Percentiles rank a stretch among this genome's conserved stretches.
phyloP scores from a whole-genome alignment of 2,888 invertebrate species.

The Apamea anceps region DNA sequence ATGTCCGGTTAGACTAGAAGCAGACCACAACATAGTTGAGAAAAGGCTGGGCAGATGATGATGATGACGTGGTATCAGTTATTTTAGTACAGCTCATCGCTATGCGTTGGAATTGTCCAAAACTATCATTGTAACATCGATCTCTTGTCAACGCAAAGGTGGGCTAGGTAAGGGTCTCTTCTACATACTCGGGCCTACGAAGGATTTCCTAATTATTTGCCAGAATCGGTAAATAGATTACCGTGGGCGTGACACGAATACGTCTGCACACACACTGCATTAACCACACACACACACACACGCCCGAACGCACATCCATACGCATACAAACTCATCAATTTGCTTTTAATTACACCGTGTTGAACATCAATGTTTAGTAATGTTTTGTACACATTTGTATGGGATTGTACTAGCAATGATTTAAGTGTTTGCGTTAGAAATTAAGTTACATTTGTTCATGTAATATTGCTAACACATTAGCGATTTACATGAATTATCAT shows the following conservation, averaged over 20 bases:
- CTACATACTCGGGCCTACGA: constrained; percentile 55
- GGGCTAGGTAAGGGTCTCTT: constrained; percentile 28
- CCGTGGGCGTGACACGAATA: constrained; percentile 66
- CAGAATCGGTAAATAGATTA: constrained; percentile 74
- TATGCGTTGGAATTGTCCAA: background rate
- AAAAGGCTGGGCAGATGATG: background rate
- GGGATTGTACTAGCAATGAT: constrained; percentile 54
- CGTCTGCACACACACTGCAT: constrained; percentile 7
- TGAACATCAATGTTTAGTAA: constrained; percentile 61
- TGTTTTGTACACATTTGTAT: constrained; percentile 61
- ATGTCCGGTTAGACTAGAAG: background rate
- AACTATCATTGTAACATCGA: constrained; percentile 26
- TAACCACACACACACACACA: background rate
- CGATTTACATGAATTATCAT: constrained; percentile 19
- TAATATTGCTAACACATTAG: constrained; percentile 45
- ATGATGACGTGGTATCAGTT: background rate
- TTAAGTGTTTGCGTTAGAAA: constrained; percentile 61
- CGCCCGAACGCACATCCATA: background rate
- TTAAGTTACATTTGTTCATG: constrained; percentile 55
- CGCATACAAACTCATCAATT: constrained; percentile 42
- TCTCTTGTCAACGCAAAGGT: constrained; percentile 31
- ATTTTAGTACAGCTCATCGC: background rate
- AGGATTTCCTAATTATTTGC: constrained; percentile 73
- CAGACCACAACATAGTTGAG: background rate
- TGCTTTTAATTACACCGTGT: constrained; percentile 59